Conservation (phyloP, 2,113 vertebrate genomes). For the Psittacula cyanocephala region DNA sequence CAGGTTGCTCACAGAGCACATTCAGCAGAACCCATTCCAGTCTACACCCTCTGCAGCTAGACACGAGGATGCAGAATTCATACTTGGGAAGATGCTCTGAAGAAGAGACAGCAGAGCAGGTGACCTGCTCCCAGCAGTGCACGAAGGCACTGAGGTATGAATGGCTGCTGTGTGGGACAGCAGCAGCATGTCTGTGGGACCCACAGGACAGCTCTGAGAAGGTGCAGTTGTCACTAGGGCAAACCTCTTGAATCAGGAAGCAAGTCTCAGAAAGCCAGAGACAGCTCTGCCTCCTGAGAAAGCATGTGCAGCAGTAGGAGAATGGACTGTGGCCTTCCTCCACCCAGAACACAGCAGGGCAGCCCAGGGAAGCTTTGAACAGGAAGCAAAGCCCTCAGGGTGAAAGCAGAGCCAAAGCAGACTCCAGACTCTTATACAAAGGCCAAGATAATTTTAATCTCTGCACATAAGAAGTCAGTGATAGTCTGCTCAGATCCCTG, state of each 20-base stretch:
- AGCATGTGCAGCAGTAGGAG: neutral
- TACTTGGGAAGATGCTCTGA: neutral
- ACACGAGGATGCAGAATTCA: accelerated
- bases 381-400: neutral
- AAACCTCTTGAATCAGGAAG: neutral
- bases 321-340: neutral
- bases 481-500: neutral
- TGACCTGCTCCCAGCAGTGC: neutral
- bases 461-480: neutral
- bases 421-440: neutral
- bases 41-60: neutral
- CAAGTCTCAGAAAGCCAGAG: neutral
- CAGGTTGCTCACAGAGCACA: accelerated
- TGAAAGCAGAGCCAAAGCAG: neutral
- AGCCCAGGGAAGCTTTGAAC: neutral
- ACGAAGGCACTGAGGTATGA: too few relatives aligned
- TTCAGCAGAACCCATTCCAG: neutral
- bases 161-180: neutral
- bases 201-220: neutral
- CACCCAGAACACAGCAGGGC: neutral
- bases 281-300: neutral
- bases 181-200: neutral
- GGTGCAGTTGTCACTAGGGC: neutral
- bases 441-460: neutral
- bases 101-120: neutral